Percentiles rank a stretch among this genome's conserved stretches.
phyloP scores from a whole-genome alignment of 2,888 invertebrate species.

The Seira musarum region DNA sequence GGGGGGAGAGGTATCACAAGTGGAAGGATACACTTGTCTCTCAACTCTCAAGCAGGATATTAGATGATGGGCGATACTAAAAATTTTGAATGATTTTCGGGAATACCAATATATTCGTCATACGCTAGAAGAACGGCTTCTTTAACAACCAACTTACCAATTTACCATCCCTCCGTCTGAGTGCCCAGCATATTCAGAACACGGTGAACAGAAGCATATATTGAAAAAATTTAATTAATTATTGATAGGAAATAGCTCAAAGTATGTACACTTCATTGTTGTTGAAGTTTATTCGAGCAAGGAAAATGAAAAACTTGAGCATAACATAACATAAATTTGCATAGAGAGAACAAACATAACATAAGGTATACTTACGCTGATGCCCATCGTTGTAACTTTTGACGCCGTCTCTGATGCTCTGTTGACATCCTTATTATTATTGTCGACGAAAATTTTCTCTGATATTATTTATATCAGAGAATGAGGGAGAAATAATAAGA shows the following conservation, averaged over 20 bases:
- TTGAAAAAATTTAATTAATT: slow-evolving; percentile 7
- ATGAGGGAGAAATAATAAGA: neutral
- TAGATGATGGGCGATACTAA: too few species aligned
- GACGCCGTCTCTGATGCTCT: slow-evolving; percentile 58
- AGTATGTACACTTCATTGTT: neutral
- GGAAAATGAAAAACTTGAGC: neutral
- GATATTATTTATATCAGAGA: slow-evolving; percentile 25
- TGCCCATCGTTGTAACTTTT: slow-evolving; percentile 68
- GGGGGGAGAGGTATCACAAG: too few species aligned
- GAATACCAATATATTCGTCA: too few species aligned
- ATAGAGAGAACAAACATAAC: neutral
- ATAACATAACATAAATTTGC: neutral
- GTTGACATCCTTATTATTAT: slow-evolving; percentile 50
- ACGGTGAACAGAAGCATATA: too few species aligned
- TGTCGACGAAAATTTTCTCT: slow-evolving; percentile 26
- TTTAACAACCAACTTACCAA: too few species aligned
- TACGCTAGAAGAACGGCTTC: too few species aligned
- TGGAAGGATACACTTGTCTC: too few species aligned
- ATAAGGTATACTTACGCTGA: slow-evolving; percentile 65
- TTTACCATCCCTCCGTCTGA: too few species aligned
- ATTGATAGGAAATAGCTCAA: slow-evolving; percentile 1
- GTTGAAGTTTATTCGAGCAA: neutral
- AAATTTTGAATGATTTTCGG: too few species aligned
- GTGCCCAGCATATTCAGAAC: neutral
- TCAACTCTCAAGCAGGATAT: too few species aligned